Evolutionary conservation across 2,113 vertebrate species (phyloP).

Genomic region (Coptodon bakossiorum): DNA sequence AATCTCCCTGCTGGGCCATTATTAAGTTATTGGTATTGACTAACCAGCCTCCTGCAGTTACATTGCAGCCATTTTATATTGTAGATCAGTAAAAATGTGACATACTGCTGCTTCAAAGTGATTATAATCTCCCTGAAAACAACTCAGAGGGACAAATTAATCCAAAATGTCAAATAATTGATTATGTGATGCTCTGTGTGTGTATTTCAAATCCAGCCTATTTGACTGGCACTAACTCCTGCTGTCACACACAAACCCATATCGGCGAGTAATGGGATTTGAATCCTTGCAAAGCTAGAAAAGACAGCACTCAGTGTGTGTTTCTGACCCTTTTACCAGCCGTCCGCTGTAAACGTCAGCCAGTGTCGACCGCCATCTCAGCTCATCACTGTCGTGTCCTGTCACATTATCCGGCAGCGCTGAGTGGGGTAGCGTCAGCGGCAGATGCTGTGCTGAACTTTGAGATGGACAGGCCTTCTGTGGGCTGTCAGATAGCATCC

Average conservation of each 20-base stretch:
- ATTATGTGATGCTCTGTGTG: background rate
- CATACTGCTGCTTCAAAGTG: background rate
- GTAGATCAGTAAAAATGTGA: background rate
- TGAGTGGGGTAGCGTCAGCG: background rate
- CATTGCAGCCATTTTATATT: background rate
- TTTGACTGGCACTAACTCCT: background rate
- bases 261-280: background rate
- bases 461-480: slow-evolving; percentile 50
- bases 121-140: background rate
- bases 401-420: slow-evolving; percentile 41
- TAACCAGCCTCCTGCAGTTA: background rate
- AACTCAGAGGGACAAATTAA: background rate
- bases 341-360: background rate
- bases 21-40: background rate
- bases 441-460: slow-evolving; percentile 17
- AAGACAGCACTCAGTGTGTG: background rate
- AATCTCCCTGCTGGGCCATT: background rate
- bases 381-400: slow-evolving; percentile 50
- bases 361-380: background rate
- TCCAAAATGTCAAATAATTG: slow-evolving; percentile 27
- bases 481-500: slow-evolving; percentile 56
- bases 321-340: slow-evolving; percentile 21
- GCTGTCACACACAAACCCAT: background rate
- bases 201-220: background rate
- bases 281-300: background rate